Evolutionary conservation across 2,113 vertebrate genomes (phyloP).

Genomic region (Pituophis catenifer): DNA sequence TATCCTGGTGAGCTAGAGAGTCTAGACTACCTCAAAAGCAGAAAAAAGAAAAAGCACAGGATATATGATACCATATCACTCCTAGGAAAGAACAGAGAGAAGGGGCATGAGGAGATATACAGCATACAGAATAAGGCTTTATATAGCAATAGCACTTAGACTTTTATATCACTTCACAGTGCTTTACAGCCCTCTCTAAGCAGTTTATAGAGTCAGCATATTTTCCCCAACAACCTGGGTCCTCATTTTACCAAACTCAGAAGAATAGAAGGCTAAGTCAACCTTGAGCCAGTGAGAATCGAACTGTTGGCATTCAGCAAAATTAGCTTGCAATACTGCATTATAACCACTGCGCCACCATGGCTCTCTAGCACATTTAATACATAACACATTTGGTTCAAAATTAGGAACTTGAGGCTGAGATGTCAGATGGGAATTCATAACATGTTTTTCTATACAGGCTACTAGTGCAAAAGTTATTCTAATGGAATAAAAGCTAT

Average conservation of each 20-base stretch:
- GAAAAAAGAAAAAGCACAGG: background rate
- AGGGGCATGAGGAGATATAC: background rate
- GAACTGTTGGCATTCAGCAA: too few species aligned
- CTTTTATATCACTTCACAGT: too few species aligned
- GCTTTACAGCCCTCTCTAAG: too few species aligned
- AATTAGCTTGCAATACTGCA: too few species aligned
- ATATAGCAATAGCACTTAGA: too few species aligned
- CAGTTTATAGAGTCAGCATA: too few species aligned
- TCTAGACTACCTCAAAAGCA: background rate
- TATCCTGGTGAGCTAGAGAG: background rate
- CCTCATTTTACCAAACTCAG: too few species aligned
- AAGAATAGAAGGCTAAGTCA: too few species aligned
- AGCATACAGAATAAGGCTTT: background rate
- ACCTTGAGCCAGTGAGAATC: too few species aligned
- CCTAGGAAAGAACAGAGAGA: background rate
- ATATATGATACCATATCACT: background rate
- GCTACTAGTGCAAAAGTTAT: conserved; percentile 26
- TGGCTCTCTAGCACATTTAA: too few species aligned
- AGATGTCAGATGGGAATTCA: conserved; percentile 25
- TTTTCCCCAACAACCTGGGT: too few species aligned
- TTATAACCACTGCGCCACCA: too few species aligned
- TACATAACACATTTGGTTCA: background rate
- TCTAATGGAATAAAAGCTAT: conserved; percentile 17
- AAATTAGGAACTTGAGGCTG: conserved; percentile 43
- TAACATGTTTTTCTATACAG: background rate